A percentile compares a stretch with the other conserved stretches of the same genome.
phyloP scores from a whole-genome alignment of 2,113 vertebrate species.

The Clupea harengus region DNA sequence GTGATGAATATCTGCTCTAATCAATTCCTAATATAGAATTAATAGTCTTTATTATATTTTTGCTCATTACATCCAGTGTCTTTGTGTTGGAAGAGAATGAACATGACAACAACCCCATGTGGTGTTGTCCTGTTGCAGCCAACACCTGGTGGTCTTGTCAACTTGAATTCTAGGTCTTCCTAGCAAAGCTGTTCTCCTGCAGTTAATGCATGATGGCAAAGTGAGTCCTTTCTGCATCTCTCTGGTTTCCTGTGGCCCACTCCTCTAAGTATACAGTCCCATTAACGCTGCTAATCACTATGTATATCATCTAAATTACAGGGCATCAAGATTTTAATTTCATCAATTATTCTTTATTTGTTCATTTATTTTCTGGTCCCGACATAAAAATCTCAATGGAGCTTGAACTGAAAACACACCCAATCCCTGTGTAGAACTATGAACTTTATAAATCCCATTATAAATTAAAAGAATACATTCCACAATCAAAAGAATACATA shows the following conservation, averaged over 20 bases:
- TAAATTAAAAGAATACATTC: not conserved
- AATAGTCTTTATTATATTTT: conserved; percentile 46
- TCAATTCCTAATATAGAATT: conserved; percentile 46
- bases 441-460: not conserved
- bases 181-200: not conserved
- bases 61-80: not conserved
- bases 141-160: conserved; percentile 15
- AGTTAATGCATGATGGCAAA: not conserved
- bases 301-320: conserved; percentile 20
- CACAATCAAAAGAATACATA: not conserved
- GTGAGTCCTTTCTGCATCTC: conserved; percentile 68
- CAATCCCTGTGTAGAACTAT: not conserved
- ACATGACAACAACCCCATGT: conserved; percentile 9
- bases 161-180: conserved; percentile 13
- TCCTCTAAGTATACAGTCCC: conserved; percentile 57
- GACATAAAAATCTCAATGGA: conserved; percentile 49
- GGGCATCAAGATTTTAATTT: conserved; percentile 16
- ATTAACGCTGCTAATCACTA: conserved; percentile 58
- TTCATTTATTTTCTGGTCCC: conserved; percentile 14
- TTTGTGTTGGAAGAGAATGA: not conserved
- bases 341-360: not conserved
- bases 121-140: conserved; percentile 19
- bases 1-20: conserved; percentile 46
- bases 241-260: not conserved
- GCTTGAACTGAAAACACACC: conserved; percentile 55